Base-by-base conservation (phyloP, 2,888 invertebrate species). In the Tachina fera region DNA sequence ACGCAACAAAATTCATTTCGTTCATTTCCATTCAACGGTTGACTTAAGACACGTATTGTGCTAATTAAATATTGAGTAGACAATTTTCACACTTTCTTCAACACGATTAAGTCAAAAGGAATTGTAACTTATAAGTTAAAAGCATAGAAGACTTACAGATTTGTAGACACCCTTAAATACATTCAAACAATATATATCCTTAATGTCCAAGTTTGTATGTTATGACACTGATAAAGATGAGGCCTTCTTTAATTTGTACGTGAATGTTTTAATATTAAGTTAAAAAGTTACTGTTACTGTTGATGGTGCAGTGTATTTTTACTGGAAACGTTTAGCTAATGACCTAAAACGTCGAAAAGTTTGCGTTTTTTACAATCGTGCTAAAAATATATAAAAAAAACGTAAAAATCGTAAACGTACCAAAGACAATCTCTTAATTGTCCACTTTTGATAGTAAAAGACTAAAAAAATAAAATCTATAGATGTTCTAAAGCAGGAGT, bases 1-100 rank as follows among this genome's bases (percentile, higher is more conserved):
- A 31, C 31, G n/a, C 14, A 49, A 31, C 19, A 6, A 63, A 53
- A 63, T 63, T 63, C 3, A 61, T 51, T 8, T 58, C 22, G 60
- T 56, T 70, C 49, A 49, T 79, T 71, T 49, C 19, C 75, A 45
- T 43, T 61, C 43, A 53, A 74, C 56, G 67, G 47, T 72, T 76
- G 65, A 76, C 31, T 77, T 67, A 16, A 77, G 63, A 53, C 77
- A 85, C 84, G 68, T 72, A 49, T 53, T 67, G 43, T 72, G 9
- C 71, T 85, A 85, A 85, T 81, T 81, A 72, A 82, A 82, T 82
- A 81, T 78, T 81, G 70, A 85, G 70, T 56, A 81, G 81, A 74
- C 60, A 70, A 78, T 63, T 82, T 82, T 78, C 78, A 75, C 85
- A 82, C 85, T 68, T 68, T 72, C 51, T 19, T 63, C 3, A 56